Base-by-base conservation (phyloP, 2,113 vertebrate genomes). In the Laticauda colubrina region DNA sequence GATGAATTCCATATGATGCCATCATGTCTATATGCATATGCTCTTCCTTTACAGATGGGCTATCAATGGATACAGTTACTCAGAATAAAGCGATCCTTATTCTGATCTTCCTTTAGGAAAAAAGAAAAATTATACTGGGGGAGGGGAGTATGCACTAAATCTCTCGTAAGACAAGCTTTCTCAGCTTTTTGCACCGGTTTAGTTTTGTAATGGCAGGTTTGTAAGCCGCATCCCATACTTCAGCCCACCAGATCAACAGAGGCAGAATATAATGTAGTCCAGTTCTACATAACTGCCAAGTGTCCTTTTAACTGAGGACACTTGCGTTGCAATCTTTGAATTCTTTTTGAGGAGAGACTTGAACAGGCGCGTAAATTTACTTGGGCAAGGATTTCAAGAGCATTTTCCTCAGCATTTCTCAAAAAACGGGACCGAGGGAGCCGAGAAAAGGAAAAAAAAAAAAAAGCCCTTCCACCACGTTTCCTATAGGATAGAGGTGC, bases 391-490 rank as follows among this genome's bases (percentile, higher is more conserved):
- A 39, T 81, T 81, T 39, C 69, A 81, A 21, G 15, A 8, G 5
- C 2, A 81, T 81, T 81, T 81, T 39, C 15, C 6, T 8, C 15
- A 7, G n/a, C 34, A 21, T 3, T 81, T 20, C 69, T 81, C 34
- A 39, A 39, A 0, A 3, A 5, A 21, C 85, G 3, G 3, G 9
- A 34, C 48, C 18, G 12, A 20, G 9, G 4, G 4, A 48, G 7
- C 43, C 7, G 5, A 0, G 5, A 81, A 24, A 11, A 3, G 1
- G 14, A 1, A 5, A 39, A 39, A 39, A 1, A 5, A 39, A 39
- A 39, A 45, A 5, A 2, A 45, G 45, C 61, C 24, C 0, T 34
- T 34, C 53, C 75, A 18, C 69, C 4, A 8, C 0, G 11, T 18
- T 12, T 14, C 9, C 57, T 29, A 18, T 12, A 14, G 64, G 5